phyloP scores from a whole-genome alignment of 2,797 vertebrate genomes.

The Pseudochirops corinnae region DNA sequence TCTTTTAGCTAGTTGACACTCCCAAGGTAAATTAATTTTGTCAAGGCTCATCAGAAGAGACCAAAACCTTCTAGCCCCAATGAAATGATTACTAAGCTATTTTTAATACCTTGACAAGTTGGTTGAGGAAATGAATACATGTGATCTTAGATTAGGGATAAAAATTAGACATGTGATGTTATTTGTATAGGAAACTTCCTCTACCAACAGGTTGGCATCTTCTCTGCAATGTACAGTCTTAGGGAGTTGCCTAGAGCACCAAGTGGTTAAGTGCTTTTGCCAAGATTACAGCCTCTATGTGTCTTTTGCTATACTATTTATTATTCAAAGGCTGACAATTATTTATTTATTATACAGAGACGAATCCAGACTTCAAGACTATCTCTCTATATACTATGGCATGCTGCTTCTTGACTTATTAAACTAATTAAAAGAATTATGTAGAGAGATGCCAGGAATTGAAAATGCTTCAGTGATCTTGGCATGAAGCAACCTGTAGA shows the following conservation, averaged over 20 bases:
- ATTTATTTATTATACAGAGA: neutral
- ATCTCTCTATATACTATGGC: neutral
- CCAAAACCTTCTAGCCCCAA: neutral
- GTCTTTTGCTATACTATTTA: neutral
- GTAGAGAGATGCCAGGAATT: neutral
- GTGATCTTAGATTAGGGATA: neutral
- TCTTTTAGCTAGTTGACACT: neutral
- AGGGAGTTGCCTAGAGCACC: neutral
- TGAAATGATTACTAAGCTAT: neutral
- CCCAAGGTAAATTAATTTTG: neutral
- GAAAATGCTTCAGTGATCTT: neutral
- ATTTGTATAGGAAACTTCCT: neutral
- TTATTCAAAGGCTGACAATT: neutral
- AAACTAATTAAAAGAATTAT: constrained; percentile 3
- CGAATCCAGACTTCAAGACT: neutral
- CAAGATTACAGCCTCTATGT: neutral
- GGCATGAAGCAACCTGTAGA: accelerated
- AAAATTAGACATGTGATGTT: neutral
- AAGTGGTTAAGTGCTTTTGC: neutral
- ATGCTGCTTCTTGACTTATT: neutral
- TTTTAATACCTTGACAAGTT: neutral
- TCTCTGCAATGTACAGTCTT: neutral
- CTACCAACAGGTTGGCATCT: neutral
- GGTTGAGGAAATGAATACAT: neutral
- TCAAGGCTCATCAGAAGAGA: neutral